Percentiles rank a stretch among this genome's conserved stretches.
Evolutionary conservation across 2,797 vertebrate genomes (phyloP).

Genomic region (Trematomus bernacchii): DNA sequence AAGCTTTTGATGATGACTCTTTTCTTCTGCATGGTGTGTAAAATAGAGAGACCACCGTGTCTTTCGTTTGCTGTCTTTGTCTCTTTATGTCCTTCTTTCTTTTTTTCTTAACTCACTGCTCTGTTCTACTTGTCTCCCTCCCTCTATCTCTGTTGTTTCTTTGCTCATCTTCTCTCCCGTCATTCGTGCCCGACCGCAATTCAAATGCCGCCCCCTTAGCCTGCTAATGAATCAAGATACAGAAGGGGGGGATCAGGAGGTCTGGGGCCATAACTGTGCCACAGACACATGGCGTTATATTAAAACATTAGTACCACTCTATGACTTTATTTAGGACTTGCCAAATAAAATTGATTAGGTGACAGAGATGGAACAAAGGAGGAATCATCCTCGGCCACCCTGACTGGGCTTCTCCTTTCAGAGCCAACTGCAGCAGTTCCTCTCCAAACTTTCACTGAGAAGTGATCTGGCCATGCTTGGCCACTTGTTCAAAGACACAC

Average conservation of each 20-base stretch:
- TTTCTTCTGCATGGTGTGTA: constrained; percentile 15
- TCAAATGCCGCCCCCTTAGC: constrained; percentile 69
- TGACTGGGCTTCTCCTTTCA: constrained; percentile 62
- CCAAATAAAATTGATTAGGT: constrained; percentile 85
- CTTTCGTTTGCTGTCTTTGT: constrained; percentile 43
- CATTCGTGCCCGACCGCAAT: constrained; percentile 54
- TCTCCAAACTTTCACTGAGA: constrained; percentile 65
- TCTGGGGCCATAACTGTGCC: constrained; percentile 69
- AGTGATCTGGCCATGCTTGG: constrained; percentile 62
- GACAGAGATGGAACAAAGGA: constrained; percentile 81
- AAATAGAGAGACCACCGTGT: constrained; percentile 5
- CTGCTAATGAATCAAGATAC: constrained; percentile 72
- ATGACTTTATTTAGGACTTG: constrained; percentile 86
- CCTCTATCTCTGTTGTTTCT: constrained; percentile 50
- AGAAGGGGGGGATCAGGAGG: constrained; percentile 68
- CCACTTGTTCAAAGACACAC: constrained; percentile 57
- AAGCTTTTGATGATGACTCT: constrained; percentile 16
- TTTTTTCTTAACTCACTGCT: constrained; percentile 49
- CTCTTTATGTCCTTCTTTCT: constrained; percentile 46
- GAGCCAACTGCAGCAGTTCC: constrained; percentile 71
- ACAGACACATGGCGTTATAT: constrained; percentile 85
- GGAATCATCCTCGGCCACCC: constrained; percentile 75
- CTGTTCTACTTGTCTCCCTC: constrained; percentile 36
- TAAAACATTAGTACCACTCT: constrained; percentile 88
- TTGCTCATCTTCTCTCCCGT: constrained; percentile 60